These are phyloP conservation scores for Scolopax mira DNA, from an alignment of 2,113 vertebrate species.

Conservation along the genomic window DNA sequence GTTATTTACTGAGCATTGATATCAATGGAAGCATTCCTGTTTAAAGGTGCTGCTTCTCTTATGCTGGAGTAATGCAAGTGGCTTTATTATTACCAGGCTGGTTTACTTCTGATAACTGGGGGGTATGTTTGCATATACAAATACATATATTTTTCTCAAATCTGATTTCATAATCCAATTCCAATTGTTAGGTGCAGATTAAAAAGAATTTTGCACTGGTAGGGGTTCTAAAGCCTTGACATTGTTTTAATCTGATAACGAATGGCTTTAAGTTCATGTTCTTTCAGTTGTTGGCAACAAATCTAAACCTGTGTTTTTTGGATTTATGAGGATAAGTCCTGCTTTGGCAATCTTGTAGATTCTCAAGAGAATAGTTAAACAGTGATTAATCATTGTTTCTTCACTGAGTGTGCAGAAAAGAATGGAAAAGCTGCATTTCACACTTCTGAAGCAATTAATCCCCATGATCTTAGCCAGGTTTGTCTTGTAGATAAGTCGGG, in stretches of 20 bases:
- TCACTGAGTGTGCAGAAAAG: slow-evolving; percentile 93
- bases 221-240: slow-evolving; percentile 86
- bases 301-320: slow-evolving; percentile 92
- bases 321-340: slow-evolving; percentile 98
- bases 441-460: slow-evolving; percentile 99
- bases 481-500: slow-evolving; percentile 99
- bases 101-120: neutral
- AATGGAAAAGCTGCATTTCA: slow-evolving; percentile 97
- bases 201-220: slow-evolving; percentile 68
- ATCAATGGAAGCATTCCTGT: neutral
- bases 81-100: neutral
- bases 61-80: neutral
- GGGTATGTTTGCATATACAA: neutral
- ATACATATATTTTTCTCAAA: slow-evolving; percentile 4
- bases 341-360: slow-evolving; percentile 95
- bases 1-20: neutral
- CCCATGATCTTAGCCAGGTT: slow-evolving; percentile 99
- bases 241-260: slow-evolving; percentile 98
- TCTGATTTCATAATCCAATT: slow-evolving; percentile 56
- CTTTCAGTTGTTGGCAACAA: slow-evolving; percentile 91
- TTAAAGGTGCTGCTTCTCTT: neutral
- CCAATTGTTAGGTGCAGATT: slow-evolving; percentile 61
- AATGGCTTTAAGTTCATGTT: slow-evolving; percentile 95
- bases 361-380: slow-evolving; percentile 99
- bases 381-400: slow-evolving; percentile 99